Evolutionary conservation across 2,113 vertebrate species (phyloP).

Genomic region (Protobothrops flavoviridis): DNA sequence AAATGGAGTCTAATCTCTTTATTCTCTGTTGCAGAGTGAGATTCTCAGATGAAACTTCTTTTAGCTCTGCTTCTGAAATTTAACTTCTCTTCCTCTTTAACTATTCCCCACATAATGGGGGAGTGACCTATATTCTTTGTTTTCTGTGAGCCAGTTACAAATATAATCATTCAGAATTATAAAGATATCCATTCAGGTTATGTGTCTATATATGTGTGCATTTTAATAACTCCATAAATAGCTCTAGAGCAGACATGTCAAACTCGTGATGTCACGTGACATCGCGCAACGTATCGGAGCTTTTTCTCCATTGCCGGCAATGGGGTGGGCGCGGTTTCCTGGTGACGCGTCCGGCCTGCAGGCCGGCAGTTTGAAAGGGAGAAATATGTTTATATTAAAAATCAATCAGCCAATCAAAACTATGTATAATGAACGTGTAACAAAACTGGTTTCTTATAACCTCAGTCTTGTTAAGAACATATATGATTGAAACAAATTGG

Average conservation of each 20-base stretch:
- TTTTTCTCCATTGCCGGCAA: too few species aligned
- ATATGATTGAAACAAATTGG: neutral
- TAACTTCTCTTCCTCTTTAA: neutral
- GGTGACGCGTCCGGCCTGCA: too few species aligned
- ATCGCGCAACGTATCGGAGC: too few species aligned
- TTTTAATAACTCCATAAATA: neutral
- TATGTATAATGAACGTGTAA: neutral
- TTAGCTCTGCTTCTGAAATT: neutral
- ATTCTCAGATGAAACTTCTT: neutral
- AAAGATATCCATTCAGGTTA: neutral
- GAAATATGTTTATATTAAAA: neutral
- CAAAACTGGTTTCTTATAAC: neutral
- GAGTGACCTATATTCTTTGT: neutral
- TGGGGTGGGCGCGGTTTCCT: too few species aligned
- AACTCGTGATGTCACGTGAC: too few species aligned
- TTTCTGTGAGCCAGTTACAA: neutral
- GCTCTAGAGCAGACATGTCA: neutral
- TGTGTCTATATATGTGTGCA: neutral
- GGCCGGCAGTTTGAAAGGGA: neutral
- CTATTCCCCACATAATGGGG: neutral
- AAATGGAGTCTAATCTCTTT: neutral
- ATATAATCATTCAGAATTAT: neutral
- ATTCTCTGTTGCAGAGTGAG: neutral
- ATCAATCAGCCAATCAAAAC: neutral
- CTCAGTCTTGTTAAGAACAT: neutral